These are phyloP conservation scores for Brachionus asplanchnoidis DNA, from an alignment of 1,140 invertebrate species.

Conservation along the genomic window DNA sequence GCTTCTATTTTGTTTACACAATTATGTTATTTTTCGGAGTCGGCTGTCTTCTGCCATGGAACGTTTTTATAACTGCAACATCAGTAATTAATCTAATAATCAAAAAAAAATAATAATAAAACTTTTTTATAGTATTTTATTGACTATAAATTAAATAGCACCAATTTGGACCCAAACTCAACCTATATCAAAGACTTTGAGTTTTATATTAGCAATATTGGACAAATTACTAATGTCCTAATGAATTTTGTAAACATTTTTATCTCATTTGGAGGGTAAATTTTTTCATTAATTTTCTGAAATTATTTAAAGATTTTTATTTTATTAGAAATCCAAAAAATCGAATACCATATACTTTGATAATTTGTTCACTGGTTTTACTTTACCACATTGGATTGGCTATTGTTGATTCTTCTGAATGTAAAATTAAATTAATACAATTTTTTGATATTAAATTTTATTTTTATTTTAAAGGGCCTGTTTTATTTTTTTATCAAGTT, in stretches of 20 bases:
- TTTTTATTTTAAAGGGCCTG: not conserved
- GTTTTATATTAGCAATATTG: constrained; percentile 12
- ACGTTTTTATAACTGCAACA: constrained; percentile 21
- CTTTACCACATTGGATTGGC: constrained; percentile 13
- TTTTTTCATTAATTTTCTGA: not conserved
- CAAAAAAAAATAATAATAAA: not conserved
- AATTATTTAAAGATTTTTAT: not conserved
- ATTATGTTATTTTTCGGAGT: constrained; percentile 7
- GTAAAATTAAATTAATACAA: not conserved
- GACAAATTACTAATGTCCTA: constrained; percentile 26
- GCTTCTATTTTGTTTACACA: not conserved
- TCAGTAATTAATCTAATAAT: not conserved
- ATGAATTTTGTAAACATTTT: constrained; percentile 37
- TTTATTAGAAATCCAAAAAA: constrained; percentile 4
- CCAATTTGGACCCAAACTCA: not conserved
- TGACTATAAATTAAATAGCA: constrained; percentile 16
- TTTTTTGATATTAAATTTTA: not conserved
- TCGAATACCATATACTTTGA: constrained; percentile 22
- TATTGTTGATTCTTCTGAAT: constrained; percentile 26
- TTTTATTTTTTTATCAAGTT: not conserved
- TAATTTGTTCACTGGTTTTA: not conserved
- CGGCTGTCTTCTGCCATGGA: constrained; percentile 31
- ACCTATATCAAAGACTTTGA: not conserved
- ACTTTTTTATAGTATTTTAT: not conserved
- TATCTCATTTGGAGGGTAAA: not conserved